Evolutionary conservation across 2,888 invertebrate species (phyloP), one percentile per base, ranked within the genome.

Genomic region (Drosophila incognita): DNA sequence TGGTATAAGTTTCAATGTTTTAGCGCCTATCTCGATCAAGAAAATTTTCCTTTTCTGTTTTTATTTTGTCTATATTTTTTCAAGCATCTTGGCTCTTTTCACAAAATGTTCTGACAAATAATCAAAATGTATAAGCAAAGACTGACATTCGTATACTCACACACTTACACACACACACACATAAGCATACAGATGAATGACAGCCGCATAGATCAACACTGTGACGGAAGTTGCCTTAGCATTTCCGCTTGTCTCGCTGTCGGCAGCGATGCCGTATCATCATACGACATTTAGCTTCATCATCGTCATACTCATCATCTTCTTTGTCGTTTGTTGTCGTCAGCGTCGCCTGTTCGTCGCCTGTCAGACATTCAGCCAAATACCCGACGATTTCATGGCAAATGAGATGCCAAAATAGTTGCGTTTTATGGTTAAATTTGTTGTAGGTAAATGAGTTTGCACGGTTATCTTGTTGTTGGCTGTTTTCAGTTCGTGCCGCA

Each of bases 321-420:
- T 52, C 61, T 57, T 56, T 60, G 57, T 57, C 46, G 21, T 40
- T 40, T 18, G 40, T 40, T 66, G 52, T 29, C 59, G 52, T 62
- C 51, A 61, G 52, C 69, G 78, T 62, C 87, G 82, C 82, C 84
- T 63, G 76, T 74, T 76, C 81, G 83, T 75, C 86, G 80, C 76
- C 69, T 75, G 78, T 71, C 83, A 69, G 51, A 46, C 63, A 56
- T 51, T 54, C 58, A 27, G 54, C 57, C 65, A 70, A 76, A 69
- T 68, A 67, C 63, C 68, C 62, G 61, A 79, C 83, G 64, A 72
- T 82, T 82, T 80, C 61, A 67, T 79, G 71, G 75, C 71, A 82
- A 84, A 85, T 77, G 85, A 79, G 79, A 77, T 81, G 83, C 87
- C 84, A 85, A 85, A 87, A 85, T 87, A 87, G 81, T 85, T 82